Percentiles rank a stretch among this genome's conserved stretches.
Evolutionary conservation across 2,113 vertebrate species (phyloP).

Genomic region (Noturus placidus): DNA sequence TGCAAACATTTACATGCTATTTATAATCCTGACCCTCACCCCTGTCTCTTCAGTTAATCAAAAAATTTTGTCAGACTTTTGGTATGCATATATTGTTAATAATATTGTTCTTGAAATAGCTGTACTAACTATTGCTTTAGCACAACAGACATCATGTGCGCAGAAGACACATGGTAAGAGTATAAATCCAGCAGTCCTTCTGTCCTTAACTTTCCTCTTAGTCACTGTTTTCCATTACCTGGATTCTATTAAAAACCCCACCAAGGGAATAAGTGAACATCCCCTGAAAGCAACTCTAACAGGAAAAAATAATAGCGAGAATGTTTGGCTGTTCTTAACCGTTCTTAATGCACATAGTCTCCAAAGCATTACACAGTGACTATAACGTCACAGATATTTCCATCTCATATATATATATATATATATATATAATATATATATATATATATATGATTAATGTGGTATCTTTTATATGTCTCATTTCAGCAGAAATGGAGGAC

Average conservation of each 20-base stretch:
- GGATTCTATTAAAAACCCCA: constrained; percentile 34
- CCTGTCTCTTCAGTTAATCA: neutral
- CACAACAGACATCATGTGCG: neutral
- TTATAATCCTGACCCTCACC: neutral
- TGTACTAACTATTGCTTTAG: neutral
- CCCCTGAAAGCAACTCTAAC: neutral
- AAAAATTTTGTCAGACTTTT: neutral
- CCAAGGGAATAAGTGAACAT: constrained; percentile 38
- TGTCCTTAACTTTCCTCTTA: constrained; percentile 10
- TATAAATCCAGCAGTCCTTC: neutral
- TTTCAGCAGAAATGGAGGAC: constrained; percentile 46
- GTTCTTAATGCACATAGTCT: neutral
- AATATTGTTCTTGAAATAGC: neutral
- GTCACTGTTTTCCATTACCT: constrained; percentile 44
- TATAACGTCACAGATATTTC: constrained; percentile 14
- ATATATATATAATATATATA: neutral
- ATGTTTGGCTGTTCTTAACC: constrained; percentile 2
- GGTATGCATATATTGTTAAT: neutral
- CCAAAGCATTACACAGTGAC: neutral
- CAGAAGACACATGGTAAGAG: neutral
- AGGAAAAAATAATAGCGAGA: neutral
- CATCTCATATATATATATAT: neutral
- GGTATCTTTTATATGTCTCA: constrained; percentile 39
- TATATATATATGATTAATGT: constrained; percentile 28
- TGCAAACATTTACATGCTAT: neutral